These are phyloP conservation scores for Ommatoiulus sabulosus DNA, from an alignment of 2,888 invertebrate species.

Conservation along the genomic window DNA sequence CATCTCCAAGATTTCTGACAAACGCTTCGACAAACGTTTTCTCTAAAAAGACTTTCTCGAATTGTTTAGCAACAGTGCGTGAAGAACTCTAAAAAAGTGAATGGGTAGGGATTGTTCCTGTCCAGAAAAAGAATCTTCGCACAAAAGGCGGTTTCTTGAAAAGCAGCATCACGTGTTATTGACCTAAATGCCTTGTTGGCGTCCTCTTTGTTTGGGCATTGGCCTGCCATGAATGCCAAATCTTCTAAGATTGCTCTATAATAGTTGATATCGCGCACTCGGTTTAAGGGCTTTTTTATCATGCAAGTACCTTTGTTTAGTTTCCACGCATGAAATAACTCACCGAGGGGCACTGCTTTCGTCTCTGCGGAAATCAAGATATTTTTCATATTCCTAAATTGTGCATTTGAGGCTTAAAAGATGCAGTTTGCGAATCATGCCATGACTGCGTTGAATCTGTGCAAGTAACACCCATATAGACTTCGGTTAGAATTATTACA, in stretches of 20 bases:
- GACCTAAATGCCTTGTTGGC: slow-evolving; percentile 35
- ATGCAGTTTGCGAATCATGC: not conserved
- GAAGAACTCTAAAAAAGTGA: not conserved
- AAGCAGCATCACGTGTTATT: slow-evolving; percentile 33
- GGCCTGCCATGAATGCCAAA: not conserved
- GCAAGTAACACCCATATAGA: not conserved
- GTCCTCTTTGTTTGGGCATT: slow-evolving; percentile 26
- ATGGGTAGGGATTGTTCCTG: not conserved
- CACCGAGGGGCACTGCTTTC: not conserved
- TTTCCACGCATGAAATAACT: not conserved
- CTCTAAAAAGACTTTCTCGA: not conserved
- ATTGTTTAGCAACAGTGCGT: not conserved
- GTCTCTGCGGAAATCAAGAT: slow-evolving; percentile 38
- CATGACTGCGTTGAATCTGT: not conserved
- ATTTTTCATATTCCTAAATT: not conserved
- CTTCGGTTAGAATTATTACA: not conserved
- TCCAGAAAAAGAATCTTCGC: not conserved
- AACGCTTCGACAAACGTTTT: not conserved
- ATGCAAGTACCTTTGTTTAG: not conserved
- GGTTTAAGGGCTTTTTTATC: not conserved
- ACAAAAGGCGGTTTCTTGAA: not conserved
- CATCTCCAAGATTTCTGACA: not conserved
- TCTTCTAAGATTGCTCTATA: not conserved
- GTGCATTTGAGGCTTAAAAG: not conserved
- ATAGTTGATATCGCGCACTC: not conserved